These are phyloP conservation scores for Oegoconia quadripuncta DNA, from an alignment of 2,888 invertebrate species.

Conservation along the genomic window DNA sequence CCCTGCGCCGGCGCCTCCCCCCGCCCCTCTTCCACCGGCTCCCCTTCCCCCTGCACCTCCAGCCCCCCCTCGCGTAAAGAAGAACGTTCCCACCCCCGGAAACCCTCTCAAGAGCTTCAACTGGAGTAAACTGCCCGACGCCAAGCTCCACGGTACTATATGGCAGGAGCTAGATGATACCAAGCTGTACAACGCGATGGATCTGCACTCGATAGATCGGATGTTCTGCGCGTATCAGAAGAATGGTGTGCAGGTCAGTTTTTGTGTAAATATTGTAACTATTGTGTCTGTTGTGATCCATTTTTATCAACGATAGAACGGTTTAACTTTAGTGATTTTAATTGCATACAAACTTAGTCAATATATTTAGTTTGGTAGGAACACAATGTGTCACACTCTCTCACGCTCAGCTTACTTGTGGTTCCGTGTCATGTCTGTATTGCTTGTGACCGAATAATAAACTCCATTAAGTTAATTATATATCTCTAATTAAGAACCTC, in stretches of 20 bases:
- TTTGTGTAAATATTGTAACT: background rate
- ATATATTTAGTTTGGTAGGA: too few relatives aligned
- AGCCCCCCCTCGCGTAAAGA: constrained; percentile 82
- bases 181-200: constrained; percentile 94
- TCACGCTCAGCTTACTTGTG: too few relatives aligned
- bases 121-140: constrained; percentile 97
- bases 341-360: too few relatives aligned
- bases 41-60: constrained; percentile 76
- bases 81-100: constrained; percentile 95
- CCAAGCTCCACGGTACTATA: constrained; percentile 94
- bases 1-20: constrained; percentile 78
- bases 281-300: background rate
- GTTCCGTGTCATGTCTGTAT: too few relatives aligned
- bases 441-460: too few relatives aligned
- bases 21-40: constrained; percentile 80
- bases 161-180: constrained; percentile 97
- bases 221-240: constrained; percentile 97
- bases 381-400: too few relatives aligned
- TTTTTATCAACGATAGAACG: too few relatives aligned
- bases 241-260: constrained; percentile 86
- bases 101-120: constrained; percentile 98
- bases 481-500: too few relatives aligned
- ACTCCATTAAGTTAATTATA: too few relatives aligned
- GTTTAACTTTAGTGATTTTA: too few relatives aligned
- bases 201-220: constrained; percentile 93